Conservation (phyloP, 2,797 vertebrate genomes). For the Platalea minor region DNA sequence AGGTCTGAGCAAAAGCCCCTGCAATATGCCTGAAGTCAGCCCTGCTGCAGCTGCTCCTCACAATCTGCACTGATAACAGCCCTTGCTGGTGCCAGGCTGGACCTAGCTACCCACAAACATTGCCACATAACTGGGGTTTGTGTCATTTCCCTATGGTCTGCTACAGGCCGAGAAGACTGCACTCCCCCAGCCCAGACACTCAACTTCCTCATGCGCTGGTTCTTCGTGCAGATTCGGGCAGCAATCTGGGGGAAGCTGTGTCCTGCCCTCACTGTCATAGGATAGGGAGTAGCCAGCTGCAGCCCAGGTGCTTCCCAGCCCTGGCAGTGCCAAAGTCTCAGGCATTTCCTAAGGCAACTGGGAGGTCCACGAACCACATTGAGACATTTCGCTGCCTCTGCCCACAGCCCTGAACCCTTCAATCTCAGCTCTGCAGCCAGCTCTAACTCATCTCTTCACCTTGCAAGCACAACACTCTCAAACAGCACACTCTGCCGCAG, state of each 20-base stretch:
- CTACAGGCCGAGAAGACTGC: background rate
- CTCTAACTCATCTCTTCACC: background rate
- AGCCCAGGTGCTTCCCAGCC: background rate
- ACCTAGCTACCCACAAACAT: background rate
- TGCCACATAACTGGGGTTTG: rapidly evolving
- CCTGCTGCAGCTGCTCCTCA: background rate
- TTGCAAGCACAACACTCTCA: background rate
- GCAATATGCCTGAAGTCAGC: background rate
- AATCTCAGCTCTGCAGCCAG: background rate
- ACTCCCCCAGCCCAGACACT: background rate
- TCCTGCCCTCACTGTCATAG: background rate
- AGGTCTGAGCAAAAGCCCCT: background rate
- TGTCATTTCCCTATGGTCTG: background rate
- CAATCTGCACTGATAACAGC: background rate
- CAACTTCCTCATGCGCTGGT: background rate
- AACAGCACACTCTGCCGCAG: rapidly evolving
- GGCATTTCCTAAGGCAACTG: background rate
- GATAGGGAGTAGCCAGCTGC: background rate
- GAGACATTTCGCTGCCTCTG: background rate
- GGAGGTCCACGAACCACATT: rapidly evolving
- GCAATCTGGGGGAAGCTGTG: background rate
- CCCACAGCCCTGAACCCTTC: background rate
- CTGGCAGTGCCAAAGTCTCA: background rate
- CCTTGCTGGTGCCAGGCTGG: background rate
- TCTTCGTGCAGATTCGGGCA: background rate